A percentile compares a stretch with the other conserved stretches of the same genome.
These are phyloP conservation scores for Elachura formosa DNA, from an alignment of 2,113 vertebrate species.

Conservation along the genomic window DNA sequence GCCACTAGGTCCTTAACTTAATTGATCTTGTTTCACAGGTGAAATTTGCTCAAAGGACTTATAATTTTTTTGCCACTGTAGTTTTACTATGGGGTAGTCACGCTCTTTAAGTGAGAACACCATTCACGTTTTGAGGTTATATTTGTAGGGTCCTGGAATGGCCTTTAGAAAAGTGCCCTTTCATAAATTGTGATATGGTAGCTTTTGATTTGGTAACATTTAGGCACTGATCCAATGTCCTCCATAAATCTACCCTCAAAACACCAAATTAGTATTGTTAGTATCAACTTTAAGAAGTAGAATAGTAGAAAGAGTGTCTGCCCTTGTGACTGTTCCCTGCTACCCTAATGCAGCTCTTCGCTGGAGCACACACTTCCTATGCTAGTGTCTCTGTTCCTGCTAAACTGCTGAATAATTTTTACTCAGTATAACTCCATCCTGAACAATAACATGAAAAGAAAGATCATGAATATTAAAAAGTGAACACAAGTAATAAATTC, in stretches of 20 bases:
- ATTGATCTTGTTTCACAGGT: neutral
- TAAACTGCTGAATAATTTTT: neutral
- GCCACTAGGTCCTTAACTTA: neutral
- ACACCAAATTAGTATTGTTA: neutral
- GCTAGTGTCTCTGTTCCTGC: neutral
- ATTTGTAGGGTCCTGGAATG: neutral
- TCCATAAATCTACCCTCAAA: neutral
- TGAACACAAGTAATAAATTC: neutral
- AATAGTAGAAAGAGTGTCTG: neutral
- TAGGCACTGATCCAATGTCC: neutral
- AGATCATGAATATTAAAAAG: neutral
- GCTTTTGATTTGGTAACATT: neutral
- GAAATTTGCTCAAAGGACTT: neutral
- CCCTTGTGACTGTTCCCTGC: neutral
- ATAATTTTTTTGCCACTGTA: neutral
- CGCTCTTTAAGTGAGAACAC: neutral
- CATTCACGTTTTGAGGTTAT: rapidly evolving
- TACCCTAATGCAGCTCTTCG: neutral
- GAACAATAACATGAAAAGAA: neutral
- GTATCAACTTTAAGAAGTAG: neutral
- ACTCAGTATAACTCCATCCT: neutral
- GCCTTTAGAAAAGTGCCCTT: neutral
- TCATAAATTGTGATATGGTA: neutral
- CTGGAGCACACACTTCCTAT: neutral
- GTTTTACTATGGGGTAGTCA: neutral